Evolutionary conservation across 2,888 invertebrate species (phyloP), one percentile per base, ranked within the genome.

Genomic region (Entomobrya multifasciata): DNA sequence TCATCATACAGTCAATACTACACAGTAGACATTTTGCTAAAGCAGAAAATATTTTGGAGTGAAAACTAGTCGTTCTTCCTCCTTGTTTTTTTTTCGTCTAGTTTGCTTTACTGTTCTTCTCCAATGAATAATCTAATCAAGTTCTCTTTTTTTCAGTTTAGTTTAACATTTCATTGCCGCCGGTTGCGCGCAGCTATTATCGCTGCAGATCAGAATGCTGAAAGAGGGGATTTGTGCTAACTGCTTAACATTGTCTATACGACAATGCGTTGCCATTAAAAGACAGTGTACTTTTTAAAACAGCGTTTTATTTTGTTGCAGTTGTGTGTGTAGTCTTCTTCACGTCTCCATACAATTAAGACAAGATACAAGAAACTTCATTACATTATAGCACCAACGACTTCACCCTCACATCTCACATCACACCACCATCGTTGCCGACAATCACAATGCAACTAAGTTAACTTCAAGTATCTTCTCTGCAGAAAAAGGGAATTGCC

Each of bases 401-500:
- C 4, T 6, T 6, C 5, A 8, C 36, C 36, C 13, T 5, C 2
- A 15, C 22, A 10, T 22, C 70, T 25, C 25, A 44, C 44, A 49
- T 47, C 47, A 47, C 70, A 74, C 77, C 22, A 52, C 79, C 80
- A 80, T 57, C 72, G 47, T 74, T 62, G 55, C 62, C 86, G 62
- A 72, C 79, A 79, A 86, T 86, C 86, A 72, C 76, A 76, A 80
- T 62, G 52, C 47, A 86, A 86, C 86, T 86, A 86, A 86, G 62
- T 57, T 65, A 6, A 15, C 25, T 60, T 79, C 44, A 76, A 65
- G 62, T 44, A 72, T 80, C 62, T 41, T 27, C 80, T 86, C 65
- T 80, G 79, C 74, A 80, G 79, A 86, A 86, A 86, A 79, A 27
- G 52, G 52, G 79, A 78, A 52, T 52, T 62, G 22, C 70, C 25